Evolutionary conservation across 2,888 invertebrate species (phyloP).

Genomic region (Tetragnatha montana): DNA sequence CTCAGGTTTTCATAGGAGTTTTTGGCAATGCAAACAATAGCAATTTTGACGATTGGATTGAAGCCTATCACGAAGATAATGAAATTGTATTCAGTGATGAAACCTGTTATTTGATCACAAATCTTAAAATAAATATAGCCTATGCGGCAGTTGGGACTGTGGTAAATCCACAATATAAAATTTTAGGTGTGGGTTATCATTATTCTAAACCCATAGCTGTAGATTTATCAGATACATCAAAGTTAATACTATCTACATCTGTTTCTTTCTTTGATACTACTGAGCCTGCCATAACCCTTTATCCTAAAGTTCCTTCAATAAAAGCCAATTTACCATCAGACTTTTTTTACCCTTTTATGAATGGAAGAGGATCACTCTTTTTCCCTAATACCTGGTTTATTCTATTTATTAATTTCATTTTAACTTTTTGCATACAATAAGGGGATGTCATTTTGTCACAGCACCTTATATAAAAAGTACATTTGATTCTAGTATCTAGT

Average conservation of each 20-base stretch:
- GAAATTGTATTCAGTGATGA: background rate
- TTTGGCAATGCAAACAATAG: conserved; percentile 67
- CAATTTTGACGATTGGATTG: conserved; percentile 63
- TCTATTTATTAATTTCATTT: background rate
- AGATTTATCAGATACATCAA: conserved; percentile 70
- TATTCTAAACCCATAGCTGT: conserved; percentile 63
- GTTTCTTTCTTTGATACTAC: conserved; percentile 79
- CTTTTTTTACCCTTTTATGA: conserved; percentile 84
- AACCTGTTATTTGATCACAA: conserved; percentile 73
- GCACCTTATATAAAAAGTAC: no score
- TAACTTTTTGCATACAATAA: no score
- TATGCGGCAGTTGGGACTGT: conserved; percentile 78
- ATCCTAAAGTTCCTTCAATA: conserved; percentile 81
- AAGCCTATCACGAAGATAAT: conserved; percentile 43
- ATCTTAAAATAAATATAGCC: conserved; percentile 76
- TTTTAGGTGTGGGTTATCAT: conserved; percentile 76
- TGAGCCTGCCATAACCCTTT: conserved; percentile 77
- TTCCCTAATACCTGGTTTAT: conserved; percentile 5
- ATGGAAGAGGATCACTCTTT: conserved; percentile 27
- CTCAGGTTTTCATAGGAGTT: conserved; percentile 50
- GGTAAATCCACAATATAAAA: conserved; percentile 78
- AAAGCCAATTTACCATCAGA: conserved; percentile 83
- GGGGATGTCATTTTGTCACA: no score
- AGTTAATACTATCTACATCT: conserved; percentile 76
- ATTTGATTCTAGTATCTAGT: no score